A percentile compares a stretch with the other conserved stretches of the same genome.
Conservation (phyloP, 2,888 invertebrate species). For the Galerucella calmariensis region DNA sequence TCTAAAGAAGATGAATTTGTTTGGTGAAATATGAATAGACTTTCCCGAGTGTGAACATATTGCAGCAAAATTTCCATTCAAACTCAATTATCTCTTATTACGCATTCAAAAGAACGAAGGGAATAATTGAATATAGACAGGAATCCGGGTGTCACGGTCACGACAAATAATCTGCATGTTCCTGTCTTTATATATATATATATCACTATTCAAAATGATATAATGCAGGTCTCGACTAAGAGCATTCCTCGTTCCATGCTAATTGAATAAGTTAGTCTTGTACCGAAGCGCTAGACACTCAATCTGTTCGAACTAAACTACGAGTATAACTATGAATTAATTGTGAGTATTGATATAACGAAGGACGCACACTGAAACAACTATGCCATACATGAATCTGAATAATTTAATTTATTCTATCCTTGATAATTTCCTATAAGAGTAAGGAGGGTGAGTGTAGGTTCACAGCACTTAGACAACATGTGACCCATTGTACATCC, state of each 20-base stretch:
- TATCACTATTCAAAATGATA: slow-evolving; percentile 40
- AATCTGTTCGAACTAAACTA: slow-evolving; percentile 4
- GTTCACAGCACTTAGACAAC: too few species aligned
- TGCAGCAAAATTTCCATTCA: not conserved
- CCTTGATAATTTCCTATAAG: too few species aligned
- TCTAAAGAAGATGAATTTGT: too few species aligned
- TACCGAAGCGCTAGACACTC: slow-evolving; percentile 13
- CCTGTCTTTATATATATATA: slow-evolving; percentile 34
- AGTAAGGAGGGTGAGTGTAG: too few species aligned
- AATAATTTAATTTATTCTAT: too few species aligned
- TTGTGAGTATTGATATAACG: not conserved
- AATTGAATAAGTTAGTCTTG: slow-evolving; percentile 38
- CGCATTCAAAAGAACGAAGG: slow-evolving; percentile 35
- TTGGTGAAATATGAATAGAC: too few species aligned
- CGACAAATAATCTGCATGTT: slow-evolving; percentile 34
- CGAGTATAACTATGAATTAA: too few species aligned
- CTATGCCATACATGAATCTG: too few species aligned
- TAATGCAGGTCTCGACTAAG: slow-evolving; percentile 31
- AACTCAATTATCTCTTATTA: not conserved
- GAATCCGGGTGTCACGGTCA: slow-evolving; percentile 35
- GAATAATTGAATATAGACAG: slow-evolving; percentile 42
- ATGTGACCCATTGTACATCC: too few species aligned
- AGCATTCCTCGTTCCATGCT: slow-evolving; percentile 23
- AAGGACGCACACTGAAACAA: too few species aligned
- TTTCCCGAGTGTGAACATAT: not conserved